Base-by-base conservation (phyloP, 2,888 invertebrate species). In the Pachydiplax longipennis region DNA sequence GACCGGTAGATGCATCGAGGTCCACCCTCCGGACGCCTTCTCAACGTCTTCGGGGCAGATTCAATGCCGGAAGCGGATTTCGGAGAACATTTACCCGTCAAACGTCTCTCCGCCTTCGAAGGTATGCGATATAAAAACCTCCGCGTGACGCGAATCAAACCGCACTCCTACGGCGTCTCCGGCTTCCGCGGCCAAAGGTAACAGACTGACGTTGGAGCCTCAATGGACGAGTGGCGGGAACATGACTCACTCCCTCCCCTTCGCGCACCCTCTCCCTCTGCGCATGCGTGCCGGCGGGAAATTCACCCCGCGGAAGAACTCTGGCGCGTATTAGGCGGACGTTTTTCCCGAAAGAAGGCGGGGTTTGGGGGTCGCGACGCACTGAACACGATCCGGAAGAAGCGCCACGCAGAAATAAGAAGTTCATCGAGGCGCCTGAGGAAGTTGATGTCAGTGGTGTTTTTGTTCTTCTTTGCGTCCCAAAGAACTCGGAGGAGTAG, bases 1-100 rank as follows among this genome's bases (percentile, higher is more conserved):
- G 91, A 94, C 94, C 93, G 94, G 94, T 92, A 94, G 94, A 94
- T 95, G 95, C 95, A 95, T 95, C 93, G 92, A 92, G 91, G 91
- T 90, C 91, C 65, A 91, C 90, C 91, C 91, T 80, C 90, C 91
- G 90, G 91, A 90, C 44, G 40, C 82, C 40, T 15, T 6, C 8
- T 22, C n/a, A 44, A 37, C 81, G 81, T 31, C 65, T 65, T n/a
- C 25, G 65, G 73, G 65, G 73, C 15, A 73, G 73, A 73, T n/a
- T 73, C 31, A 73, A 31, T 12, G 31, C 73, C 73, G 31, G 22
- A 25, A 25, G 31, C 25, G 13, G 8, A 6, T 22, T 13, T 8
- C 25, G 12, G 13, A 25, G 73, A 25, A 25, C 73, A 73, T 73
- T 18, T 31, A 73, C 2, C 83, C 83, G 58, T 83, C 58, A 53